A percentile compares a stretch with the other conserved stretches of the same genome.
Conservation (phyloP, 2,888 invertebrate species). For the Sinelater perroti region DNA sequence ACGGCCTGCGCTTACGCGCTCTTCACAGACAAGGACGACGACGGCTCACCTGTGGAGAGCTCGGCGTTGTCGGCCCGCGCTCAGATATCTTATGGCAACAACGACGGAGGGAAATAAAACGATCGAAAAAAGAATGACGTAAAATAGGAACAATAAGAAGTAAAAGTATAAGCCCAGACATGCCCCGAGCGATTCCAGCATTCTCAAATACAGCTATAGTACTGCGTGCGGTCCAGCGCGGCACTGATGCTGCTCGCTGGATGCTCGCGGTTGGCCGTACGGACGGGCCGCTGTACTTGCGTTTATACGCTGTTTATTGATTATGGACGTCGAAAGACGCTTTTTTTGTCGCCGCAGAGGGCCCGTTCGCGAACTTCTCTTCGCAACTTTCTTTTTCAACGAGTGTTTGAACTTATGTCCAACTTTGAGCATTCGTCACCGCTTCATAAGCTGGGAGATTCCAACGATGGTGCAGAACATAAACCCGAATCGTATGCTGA, state of each 20-base stretch:
- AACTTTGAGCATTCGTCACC: too few species aligned
- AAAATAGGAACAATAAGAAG: slow-evolving; percentile 58
- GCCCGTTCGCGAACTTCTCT: too few species aligned
- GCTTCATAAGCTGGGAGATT: too few species aligned
- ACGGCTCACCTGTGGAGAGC: slow-evolving; percentile 53
- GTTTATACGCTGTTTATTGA: slow-evolving; percentile 35
- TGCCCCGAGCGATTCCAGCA: slow-evolving; percentile 53
- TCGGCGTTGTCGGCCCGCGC: slow-evolving; percentile 45
- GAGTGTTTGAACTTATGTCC: too few species aligned
- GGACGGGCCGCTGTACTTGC: slow-evolving; percentile 34
- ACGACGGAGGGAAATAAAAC: slow-evolving; percentile 54
- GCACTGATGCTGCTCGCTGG: slow-evolving; percentile 22
- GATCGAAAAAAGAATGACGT: slow-evolving; percentile 54
- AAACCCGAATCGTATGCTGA: too few species aligned
- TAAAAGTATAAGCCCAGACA: slow-evolving; percentile 57
- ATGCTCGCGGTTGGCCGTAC: slow-evolving; percentile 18
- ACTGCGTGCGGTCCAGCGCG: slow-evolving; percentile 35
- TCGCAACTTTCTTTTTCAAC: too few species aligned
- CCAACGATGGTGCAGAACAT: too few species aligned
- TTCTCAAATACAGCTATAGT: slow-evolving; percentile 51
- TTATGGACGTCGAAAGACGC: slow-evolving; percentile 24
- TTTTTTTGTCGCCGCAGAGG: too few species aligned
- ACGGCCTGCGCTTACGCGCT: slow-evolving; percentile 21
- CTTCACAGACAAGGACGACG: slow-evolving; percentile 32
- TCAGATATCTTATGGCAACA: slow-evolving; percentile 47